Evolutionary conservation across 2,797 vertebrate genomes (phyloP).

Genomic region (Bryconaethiops microstoma): DNA sequence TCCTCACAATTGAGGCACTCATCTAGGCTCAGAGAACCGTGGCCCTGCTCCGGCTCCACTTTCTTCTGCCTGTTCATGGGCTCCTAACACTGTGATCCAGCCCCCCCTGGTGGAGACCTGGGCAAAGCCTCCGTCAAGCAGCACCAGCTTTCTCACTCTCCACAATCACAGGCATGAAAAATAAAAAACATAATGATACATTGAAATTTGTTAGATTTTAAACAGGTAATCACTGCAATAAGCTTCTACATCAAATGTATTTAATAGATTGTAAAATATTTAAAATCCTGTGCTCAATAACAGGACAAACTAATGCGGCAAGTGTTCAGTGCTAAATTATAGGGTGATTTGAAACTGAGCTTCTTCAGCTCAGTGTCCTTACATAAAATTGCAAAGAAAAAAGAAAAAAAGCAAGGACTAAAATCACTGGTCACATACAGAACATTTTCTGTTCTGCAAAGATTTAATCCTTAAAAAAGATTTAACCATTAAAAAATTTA

Average conservation of each 20-base stretch:
- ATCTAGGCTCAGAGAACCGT: conserved; percentile 79
- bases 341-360: not conserved
- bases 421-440: not conserved
- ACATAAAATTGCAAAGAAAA: not conserved
- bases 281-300: not conserved
- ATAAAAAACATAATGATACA: not conserved
- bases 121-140: not conserved
- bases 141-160: not conserved
- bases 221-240: not conserved
- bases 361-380: not conserved
- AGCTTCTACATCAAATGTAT: not conserved
- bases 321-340: not conserved
- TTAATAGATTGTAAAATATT: not conserved
- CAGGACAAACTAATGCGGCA: not conserved
- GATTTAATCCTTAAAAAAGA: not conserved
- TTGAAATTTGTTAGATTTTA: not conserved
- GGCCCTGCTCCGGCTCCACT: conserved; percentile 70
- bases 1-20: conserved; percentile 85
- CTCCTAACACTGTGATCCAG: conserved; percentile 75
- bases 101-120: conserved; percentile 76
- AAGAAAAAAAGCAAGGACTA: not conserved
- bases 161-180: not conserved
- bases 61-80: conserved; percentile 26
- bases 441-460: not conserved
- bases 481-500: not conserved